These are phyloP conservation scores for Serinus canaria DNA, from an alignment of 2,113 vertebrate genomes.

Conservation along the genomic window DNA sequence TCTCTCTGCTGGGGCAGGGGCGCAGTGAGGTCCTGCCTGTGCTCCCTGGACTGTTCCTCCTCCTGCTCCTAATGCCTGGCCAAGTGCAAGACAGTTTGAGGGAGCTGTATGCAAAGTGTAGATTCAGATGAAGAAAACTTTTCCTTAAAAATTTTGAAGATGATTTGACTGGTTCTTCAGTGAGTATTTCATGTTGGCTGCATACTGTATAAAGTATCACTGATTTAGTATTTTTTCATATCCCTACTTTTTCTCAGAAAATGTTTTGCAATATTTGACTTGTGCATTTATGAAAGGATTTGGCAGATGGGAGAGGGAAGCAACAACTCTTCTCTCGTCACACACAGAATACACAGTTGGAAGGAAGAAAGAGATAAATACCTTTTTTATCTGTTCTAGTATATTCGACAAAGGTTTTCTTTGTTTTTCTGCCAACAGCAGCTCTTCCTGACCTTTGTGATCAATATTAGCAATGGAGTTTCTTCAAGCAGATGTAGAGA, in stretches of 20 bases:
- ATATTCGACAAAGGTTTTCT: neutral
- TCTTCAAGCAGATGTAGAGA: neutral
- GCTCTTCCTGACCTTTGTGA: neutral
- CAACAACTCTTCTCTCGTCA: neutral
- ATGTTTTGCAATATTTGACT: neutral
- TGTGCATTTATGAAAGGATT: neutral
- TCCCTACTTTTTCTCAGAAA: neutral
- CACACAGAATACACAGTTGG: neutral
- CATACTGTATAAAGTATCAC: neutral
- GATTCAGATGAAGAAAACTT: neutral
- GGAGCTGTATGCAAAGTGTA: neutral
- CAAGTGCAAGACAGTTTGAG: neutral
- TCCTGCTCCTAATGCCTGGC: neutral
- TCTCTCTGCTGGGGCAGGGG: fast-evolving
- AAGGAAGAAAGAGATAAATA: neutral
- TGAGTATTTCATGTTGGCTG: neutral
- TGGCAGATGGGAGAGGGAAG: neutral
- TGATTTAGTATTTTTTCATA: neutral
- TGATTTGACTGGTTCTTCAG: neutral
- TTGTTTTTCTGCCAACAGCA: neutral
- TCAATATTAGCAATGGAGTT: neutral
- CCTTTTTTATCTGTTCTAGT: neutral
- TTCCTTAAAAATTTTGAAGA: neutral
- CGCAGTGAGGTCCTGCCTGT: neutral
- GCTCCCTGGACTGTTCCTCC: neutral